phyloP scores from a whole-genome alignment of 2,888 invertebrate genomes.

The Alsophila aescularia region DNA sequence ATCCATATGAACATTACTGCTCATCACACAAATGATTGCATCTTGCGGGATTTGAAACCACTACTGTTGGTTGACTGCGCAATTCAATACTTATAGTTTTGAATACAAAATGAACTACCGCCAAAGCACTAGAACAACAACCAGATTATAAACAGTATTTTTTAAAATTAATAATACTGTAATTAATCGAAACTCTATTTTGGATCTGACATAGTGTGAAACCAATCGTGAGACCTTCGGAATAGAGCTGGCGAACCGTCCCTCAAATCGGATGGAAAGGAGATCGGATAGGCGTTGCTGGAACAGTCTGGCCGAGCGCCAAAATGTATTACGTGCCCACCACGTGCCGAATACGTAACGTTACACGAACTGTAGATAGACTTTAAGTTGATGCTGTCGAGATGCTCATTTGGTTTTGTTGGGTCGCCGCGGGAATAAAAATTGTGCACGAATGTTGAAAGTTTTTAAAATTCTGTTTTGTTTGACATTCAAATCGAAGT shows the following conservation, averaged over 20 bases:
- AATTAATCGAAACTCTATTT: slow-evolving; percentile 34
- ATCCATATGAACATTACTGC: no score
- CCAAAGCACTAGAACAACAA: background rate
- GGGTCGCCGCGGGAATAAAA: slow-evolving; percentile 11
- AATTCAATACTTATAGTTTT: no score
- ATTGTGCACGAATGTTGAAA: slow-evolving; percentile 9
- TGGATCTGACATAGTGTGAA: slow-evolving; percentile 49
- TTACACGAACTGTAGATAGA: slow-evolving; percentile 42
- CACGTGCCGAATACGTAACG: slow-evolving; percentile 46
- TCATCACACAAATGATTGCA: no score
- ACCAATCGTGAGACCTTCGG: slow-evolving; percentile 49
- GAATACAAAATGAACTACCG: no score
- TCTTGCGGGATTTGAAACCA: no score
- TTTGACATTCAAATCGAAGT: background rate
- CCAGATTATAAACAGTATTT: slow-evolving; percentile 26
- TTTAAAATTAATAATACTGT: no score
- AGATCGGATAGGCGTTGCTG: slow-evolving; percentile 49
- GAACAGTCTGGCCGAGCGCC: slow-evolving; percentile 49
- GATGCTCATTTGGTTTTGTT: slow-evolving; percentile 30
- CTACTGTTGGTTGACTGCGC: no score
- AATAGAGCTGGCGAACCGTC: slow-evolving; percentile 44
- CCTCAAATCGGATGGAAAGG: slow-evolving; percentile 54
- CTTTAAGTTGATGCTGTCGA: slow-evolving; percentile 37
- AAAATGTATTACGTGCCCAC: slow-evolving; percentile 52
- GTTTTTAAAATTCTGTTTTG: background rate